Conservation (phyloP, 2,797 vertebrate genomes). For the Rallus crepitans region DNA sequence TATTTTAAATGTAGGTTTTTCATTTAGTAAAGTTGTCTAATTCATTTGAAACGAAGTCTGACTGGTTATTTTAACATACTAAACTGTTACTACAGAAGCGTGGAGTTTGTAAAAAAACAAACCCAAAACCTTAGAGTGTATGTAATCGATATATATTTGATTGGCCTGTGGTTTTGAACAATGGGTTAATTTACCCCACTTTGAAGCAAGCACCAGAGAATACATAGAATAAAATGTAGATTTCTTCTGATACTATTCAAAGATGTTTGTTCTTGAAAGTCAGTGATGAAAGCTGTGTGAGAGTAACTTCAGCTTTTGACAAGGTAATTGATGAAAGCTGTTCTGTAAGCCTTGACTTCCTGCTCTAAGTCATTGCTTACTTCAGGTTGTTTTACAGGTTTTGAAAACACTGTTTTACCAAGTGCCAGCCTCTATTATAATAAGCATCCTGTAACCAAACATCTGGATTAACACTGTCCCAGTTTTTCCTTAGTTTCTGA, state of each 20-base stretch:
- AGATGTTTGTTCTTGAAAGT: neutral
- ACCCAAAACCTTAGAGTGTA: neutral
- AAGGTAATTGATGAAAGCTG: neutral
- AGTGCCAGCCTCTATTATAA: neutral
- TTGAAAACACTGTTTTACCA: neutral
- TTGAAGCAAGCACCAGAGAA: neutral
- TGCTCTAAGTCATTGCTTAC: neutral
- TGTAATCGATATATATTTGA: neutral
- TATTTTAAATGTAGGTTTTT: constrained; percentile 84
- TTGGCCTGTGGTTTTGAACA: constrained; percentile 30
- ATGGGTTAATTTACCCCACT: neutral
- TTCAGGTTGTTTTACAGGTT: neutral
- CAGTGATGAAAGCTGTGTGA: neutral
- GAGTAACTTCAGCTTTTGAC: neutral
- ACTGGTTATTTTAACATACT: constrained; percentile 74
- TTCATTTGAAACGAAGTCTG: constrained; percentile 81
- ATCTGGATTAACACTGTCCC: neutral
- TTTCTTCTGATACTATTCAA: neutral
- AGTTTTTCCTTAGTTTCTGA: constrained; percentile 26
- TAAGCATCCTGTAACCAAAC: neutral
- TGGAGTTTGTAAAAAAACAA: neutral
- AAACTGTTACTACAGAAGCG: neutral
- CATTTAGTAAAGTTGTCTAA: constrained; percentile 87
- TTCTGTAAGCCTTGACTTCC: neutral
- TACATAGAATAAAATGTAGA: neutral